These are phyloP conservation scores for Ylistrum balloti DNA, from an alignment of 1,140 invertebrate genomes.

Conservation along the genomic window DNA sequence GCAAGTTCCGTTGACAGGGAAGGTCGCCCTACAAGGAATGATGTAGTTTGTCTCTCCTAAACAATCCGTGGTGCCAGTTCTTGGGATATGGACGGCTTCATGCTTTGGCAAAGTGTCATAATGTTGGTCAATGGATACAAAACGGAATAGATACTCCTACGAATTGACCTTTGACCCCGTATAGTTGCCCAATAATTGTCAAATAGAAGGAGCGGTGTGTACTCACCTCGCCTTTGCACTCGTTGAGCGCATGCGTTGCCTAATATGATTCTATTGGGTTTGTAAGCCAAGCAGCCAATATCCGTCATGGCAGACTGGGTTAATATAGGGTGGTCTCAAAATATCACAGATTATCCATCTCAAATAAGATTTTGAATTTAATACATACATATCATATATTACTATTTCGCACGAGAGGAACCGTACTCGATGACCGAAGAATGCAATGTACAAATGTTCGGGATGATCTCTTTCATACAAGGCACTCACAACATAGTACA, in stretches of 20 bases:
- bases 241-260: background rate
- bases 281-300: background rate
- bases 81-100: background rate
- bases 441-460: background rate
- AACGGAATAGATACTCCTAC: background rate
- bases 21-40: too few relatives aligned
- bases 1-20: too few relatives aligned
- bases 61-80: background rate
- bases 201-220: background rate
- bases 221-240: background rate
- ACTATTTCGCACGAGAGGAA: conserved; percentile 22
- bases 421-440: background rate
- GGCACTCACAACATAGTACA: too few relatives aligned
- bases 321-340: background rate
- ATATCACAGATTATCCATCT: background rate
- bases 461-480: background rate
- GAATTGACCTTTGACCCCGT: background rate
- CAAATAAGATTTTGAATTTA: background rate
- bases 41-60: background rate
- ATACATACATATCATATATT: background rate
- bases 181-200: background rate
- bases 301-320: conserved; percentile 37
- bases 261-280: background rate
- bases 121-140: background rate
- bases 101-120: background rate